Evolutionary conservation across 2,113 vertebrate genomes (phyloP), one percentile per base, ranked within the genome.

Genomic region (Barbus barbus): DNA sequence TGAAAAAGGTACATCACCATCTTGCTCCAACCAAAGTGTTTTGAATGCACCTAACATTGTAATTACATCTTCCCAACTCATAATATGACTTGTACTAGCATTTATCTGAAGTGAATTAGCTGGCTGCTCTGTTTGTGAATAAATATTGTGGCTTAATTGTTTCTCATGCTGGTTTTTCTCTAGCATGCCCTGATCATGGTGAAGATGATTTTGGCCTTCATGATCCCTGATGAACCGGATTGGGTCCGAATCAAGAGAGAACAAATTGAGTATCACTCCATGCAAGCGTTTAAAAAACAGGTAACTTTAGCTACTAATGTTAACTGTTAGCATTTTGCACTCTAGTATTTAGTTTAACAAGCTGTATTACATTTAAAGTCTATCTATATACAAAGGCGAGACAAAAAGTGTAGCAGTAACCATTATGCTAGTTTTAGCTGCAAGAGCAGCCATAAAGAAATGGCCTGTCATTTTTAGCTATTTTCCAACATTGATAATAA

Each of bases 211-310:
- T 26, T 96, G 81, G 88, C 93, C 0, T 89, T 93, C 7, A 65
- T 93, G 69, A 96, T 96, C 86, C 94, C 94, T 0, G 95, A 96
- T 22, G 93, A 95, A 63, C 95, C 94, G 0, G 90, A 87, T 53
- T 95, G 95, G 94, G 88, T 96, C 86, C 83, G 74, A 3, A 93
- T 92, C 56, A 93, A 93, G 88, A 92, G 86, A 58, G 91, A 93
- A 3, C 92, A 91, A 63, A 93, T 94, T 0, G 94, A 95, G 87
- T 95, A 89, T 83, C 89, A 24, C 5, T 94, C 94, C 73, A 92
- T 94, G 89, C 91, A 91, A 84, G 95, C 94, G 12, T 88, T 95
- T 48, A 93, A 88, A 26, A 88, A 93, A 72, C 93, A 94, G 94
- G 94, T 95, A 24, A 51, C 14, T 51, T 51, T 18, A 51, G 4